Evolutionary conservation across 2,888 invertebrate genomes (phyloP).

Genomic region (Allolobophora icterica): DNA sequence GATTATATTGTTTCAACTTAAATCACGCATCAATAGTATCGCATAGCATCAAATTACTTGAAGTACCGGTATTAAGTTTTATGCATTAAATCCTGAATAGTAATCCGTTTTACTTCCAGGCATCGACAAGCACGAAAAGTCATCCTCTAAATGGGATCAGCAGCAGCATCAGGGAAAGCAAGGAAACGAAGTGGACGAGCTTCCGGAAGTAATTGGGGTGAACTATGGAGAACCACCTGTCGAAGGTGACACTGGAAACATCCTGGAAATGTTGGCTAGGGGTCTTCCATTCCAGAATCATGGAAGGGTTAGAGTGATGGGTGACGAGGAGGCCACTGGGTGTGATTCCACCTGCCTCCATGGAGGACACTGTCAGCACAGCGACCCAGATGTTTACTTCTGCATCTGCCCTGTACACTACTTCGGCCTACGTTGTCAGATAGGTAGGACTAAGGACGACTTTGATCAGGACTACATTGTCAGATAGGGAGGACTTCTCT

Average conservation of each 20-base stretch:
- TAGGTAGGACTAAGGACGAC: not conserved
- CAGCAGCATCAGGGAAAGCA: not conserved
- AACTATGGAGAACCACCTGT: not conserved
- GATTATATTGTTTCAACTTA: too few relatives aligned
- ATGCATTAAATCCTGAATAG: not conserved
- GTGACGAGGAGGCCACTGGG: not conserved
- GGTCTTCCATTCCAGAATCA: not conserved
- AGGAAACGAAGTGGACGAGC: not conserved
- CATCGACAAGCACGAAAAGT: not conserved
- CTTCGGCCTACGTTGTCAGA: not conserved
- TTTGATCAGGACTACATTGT: too few relatives aligned
- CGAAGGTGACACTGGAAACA: not conserved
- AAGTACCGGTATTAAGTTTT: not conserved
- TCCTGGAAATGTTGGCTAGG: not conserved
- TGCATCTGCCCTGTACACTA: not conserved
- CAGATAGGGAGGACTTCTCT: too few relatives aligned
- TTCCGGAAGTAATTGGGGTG: not conserved
- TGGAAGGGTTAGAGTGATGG: not conserved
- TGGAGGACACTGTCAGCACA: not conserved
- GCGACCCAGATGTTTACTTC: not conserved
- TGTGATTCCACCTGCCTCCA: not conserved
- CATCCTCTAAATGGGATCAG: not conserved
- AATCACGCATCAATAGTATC: too few relatives aligned
- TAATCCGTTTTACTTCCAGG: not conserved
- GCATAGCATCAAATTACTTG: too few relatives aligned